Evolutionary conservation across 1,140 invertebrate species (phyloP), one percentile per base, ranked within the genome.

Genomic region (Dinothrombium tinctorium): DNA sequence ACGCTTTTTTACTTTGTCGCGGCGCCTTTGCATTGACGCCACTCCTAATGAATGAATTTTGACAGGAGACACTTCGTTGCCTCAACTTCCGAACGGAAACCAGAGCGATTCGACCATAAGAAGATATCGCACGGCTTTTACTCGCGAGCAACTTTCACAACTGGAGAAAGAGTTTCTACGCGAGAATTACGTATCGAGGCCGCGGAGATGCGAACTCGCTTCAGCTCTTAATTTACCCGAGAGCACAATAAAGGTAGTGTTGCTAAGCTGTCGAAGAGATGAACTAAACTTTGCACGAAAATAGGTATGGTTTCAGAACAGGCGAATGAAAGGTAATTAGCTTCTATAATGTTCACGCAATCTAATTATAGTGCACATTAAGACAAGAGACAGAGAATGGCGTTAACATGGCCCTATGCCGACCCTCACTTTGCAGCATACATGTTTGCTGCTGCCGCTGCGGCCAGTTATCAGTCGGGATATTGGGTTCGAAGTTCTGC

Each of bases 271-370:
- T 35, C 39, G 23, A 42, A 3, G 3, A 4, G 5, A 44, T 15
- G 9, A 1, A 31, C 3, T 20, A 8, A 24, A 33, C 35, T 32
- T n/a, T 23, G 0, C 8, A 14, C 14, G 11, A 20, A 15, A 45
- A 46, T n/a, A 12, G 12, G 86, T 96, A 3, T 96, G 90, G 90
- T 96, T 96, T 56, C 90, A 96, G 69, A 96, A 96, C 53, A 69
- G 90, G 11, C 67, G 90, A n/a, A 96, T 96, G 90, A 96, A 96
- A 56, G 86, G 94, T 61, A 94, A 94, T 51, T 66, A 8, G 73
- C 89, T 57, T 33, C n/a, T n/a, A n/a, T n/a, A n/a, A n/a, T n/a
- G n/a, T n/a, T n/a, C n/a, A n/a, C n/a, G n/a, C n/a, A n/a, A 9
- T 19, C 3, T 35, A 35, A 9, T 35, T 19, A 35, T 17, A 9